Evolutionary conservation across 2,797 vertebrate genomes (phyloP).

Genomic region (Crypturellus tataupa): DNA sequence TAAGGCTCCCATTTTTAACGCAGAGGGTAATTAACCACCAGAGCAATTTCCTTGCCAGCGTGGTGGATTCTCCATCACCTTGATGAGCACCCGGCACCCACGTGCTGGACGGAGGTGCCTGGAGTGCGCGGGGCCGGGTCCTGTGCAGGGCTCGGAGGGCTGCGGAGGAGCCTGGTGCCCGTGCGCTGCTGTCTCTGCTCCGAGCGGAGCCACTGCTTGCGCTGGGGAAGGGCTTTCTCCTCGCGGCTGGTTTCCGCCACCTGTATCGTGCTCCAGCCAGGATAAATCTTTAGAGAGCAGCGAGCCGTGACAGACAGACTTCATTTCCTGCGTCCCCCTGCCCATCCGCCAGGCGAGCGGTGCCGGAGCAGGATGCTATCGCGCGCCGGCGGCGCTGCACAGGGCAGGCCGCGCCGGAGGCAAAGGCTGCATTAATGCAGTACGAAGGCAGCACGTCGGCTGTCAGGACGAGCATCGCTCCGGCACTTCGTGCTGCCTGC

Average conservation of each 20-base stretch:
- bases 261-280: accelerated
- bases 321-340: not conserved
- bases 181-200: too few relatives aligned
- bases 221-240: too few relatives aligned
- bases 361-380: not conserved
- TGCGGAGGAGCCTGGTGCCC: not conserved
- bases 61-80: not conserved
- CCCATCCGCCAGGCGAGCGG: not conserved
- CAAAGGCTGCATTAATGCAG: not conserved
- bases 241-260: not conserved
- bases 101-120: too few relatives aligned
- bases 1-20: not conserved
- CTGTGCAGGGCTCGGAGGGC: too few relatives aligned
- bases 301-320: not conserved
- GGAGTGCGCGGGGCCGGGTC: too few relatives aligned
- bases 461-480: slow-evolving; percentile 31
- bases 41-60: not conserved
- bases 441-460: not conserved
- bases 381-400: not conserved
- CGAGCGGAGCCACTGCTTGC: too few relatives aligned
- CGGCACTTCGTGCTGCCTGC: not conserved
- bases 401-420: not conserved
- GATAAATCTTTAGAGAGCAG: not conserved
- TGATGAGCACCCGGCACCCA: too few relatives aligned
- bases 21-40: slow-evolving; percentile 30